These are phyloP conservation scores for Catharus bicknelli DNA, from an alignment of 2,113 vertebrate genomes.

Conservation along the genomic window DNA sequence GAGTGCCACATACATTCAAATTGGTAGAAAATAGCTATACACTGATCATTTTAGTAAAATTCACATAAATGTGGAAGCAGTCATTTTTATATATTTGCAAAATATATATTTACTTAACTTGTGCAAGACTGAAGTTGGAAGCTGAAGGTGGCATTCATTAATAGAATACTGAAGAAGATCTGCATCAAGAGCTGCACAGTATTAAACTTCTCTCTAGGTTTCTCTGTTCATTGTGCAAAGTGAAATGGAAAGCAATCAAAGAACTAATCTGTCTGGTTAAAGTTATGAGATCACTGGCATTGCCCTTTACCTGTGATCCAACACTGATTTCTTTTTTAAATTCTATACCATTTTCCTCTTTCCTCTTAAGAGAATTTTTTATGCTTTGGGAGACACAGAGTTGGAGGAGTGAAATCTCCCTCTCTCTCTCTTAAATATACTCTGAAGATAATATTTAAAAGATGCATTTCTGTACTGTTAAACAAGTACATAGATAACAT, in stretches of 20 bases:
- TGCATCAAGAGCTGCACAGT: not conserved
- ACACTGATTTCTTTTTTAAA: not conserved
- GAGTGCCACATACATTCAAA: not conserved
- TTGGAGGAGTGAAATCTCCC: not conserved
- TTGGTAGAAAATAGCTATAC: not conserved
- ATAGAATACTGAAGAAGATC: not conserved
- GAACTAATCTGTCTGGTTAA: not conserved
- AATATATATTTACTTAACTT: rapidly evolving
- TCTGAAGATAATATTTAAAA: not conserved
- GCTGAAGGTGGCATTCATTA: not conserved
- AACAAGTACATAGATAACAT: not conserved
- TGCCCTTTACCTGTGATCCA: not conserved
- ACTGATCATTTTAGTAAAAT: not conserved
- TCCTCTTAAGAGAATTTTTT: not conserved
- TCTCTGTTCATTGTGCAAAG: not conserved
- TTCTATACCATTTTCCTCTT: not conserved
- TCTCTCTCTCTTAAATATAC: not conserved
- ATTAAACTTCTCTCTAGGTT: not conserved
- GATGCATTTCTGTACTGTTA: not conserved
- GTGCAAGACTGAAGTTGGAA: not conserved
- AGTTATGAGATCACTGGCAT: not conserved
- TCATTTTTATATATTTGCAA: not conserved
- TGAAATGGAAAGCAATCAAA: not conserved
- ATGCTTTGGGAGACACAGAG: not conserved
- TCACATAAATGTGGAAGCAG: not conserved